These are phyloP conservation scores for Drosophila fulvimacula DNA, from an alignment of 2,888 invertebrate genomes.

Conservation along the genomic window DNA sequence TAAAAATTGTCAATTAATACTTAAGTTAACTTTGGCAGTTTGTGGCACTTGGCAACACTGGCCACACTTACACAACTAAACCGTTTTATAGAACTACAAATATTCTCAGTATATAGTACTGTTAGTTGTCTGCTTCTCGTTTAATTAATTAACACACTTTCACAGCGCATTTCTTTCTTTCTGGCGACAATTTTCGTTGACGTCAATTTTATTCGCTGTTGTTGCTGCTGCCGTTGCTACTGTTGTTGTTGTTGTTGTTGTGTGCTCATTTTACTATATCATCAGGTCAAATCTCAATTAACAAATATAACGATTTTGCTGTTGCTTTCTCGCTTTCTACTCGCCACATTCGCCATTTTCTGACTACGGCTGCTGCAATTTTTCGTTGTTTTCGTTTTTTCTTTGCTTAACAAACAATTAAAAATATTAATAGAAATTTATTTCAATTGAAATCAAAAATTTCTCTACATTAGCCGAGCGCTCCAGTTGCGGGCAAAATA, in stretches of 20 bases:
- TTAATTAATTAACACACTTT: slow-evolving; percentile 77
- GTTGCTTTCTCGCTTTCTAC: slow-evolving; percentile 67
- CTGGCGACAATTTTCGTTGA: slow-evolving; percentile 70
- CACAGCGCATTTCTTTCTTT: slow-evolving; percentile 77
- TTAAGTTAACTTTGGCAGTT: neutral
- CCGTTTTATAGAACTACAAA: slow-evolving; percentile 5
- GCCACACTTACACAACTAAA: neutral
- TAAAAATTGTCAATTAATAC: neutral
- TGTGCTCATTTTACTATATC: slow-evolving; percentile 79
- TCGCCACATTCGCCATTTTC: slow-evolving; percentile 43
- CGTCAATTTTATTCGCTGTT: slow-evolving; percentile 68
- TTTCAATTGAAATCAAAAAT: slow-evolving; percentile 80
- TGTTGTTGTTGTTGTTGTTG: slow-evolving; percentile 47
- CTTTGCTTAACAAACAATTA: slow-evolving; percentile 76
- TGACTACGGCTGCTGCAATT: slow-evolving; percentile 31
- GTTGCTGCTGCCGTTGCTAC: slow-evolving; percentile 26
- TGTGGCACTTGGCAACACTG: neutral
- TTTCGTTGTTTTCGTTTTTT: slow-evolving; percentile 22
- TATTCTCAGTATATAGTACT: slow-evolving; percentile 7
- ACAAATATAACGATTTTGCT: slow-evolving; percentile 76
- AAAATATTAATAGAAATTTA: slow-evolving; percentile 81
- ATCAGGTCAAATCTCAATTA: slow-evolving; percentile 80
- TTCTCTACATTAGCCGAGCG: slow-evolving; percentile 59
- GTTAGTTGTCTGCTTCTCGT: slow-evolving; percentile 36
- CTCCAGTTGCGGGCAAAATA: slow-evolving; percentile 26